These are phyloP conservation scores for Coptodon rendalli DNA, from an alignment of 2,113 vertebrate genomes.

Conservation along the genomic window DNA sequence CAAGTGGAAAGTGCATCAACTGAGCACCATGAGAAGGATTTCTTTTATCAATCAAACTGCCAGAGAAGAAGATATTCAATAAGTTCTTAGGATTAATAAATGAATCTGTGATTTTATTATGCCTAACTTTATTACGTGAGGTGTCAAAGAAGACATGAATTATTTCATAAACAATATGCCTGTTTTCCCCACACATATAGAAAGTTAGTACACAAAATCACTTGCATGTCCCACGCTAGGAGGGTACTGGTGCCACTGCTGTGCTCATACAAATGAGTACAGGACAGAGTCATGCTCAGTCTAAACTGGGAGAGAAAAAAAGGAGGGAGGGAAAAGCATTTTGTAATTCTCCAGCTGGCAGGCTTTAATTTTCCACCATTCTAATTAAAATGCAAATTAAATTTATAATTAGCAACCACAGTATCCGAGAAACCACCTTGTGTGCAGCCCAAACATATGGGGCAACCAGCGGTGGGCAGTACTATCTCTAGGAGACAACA, in stretches of 20 bases:
- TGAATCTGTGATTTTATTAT: neutral
- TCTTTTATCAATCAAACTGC: slow-evolving; percentile 26
- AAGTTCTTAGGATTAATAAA: slow-evolving; percentile 13
- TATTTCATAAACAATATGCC: neutral
- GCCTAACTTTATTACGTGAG: slow-evolving; percentile 9
- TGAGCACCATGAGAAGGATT: slow-evolving; percentile 26
- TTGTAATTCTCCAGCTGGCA: slow-evolving; percentile 99
- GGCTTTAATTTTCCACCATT: slow-evolving; percentile 99
- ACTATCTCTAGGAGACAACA: slow-evolving; percentile 55
- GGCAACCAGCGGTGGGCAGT: slow-evolving; percentile 76
- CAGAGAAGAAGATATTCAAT: slow-evolving; percentile 5
- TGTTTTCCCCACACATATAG: neutral
- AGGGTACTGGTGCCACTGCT: slow-evolving; percentile 68
- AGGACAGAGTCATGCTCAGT: slow-evolving; percentile 52
- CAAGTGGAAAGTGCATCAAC: slow-evolving; percentile 37
- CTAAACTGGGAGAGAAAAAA: slow-evolving; percentile 68
- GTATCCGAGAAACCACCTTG: slow-evolving; percentile 98
- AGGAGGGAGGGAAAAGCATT: slow-evolving; percentile 69
- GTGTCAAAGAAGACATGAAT: neutral
- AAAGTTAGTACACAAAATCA: slow-evolving; percentile 19
- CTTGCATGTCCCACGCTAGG: slow-evolving; percentile 26
- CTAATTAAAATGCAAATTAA: slow-evolving; percentile 99
- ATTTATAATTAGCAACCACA: slow-evolving; percentile 99
- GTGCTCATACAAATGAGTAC: slow-evolving; percentile 76
- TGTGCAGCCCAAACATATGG: slow-evolving; percentile 94